These are phyloP conservation scores for Idaea straminata DNA, from an alignment of 2,888 invertebrate species.

Conservation along the genomic window DNA sequence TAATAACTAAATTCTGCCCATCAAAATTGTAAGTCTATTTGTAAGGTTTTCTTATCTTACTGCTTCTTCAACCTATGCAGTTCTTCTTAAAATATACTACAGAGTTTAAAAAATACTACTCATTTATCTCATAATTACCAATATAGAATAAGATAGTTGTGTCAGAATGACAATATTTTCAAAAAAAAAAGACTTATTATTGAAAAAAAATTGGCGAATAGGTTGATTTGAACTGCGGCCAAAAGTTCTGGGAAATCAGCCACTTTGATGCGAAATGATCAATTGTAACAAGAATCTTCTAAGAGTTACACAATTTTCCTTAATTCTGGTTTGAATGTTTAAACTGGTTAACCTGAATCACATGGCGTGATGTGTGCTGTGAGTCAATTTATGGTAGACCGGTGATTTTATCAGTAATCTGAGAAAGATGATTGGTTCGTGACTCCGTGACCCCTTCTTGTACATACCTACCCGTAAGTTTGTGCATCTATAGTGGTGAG, in stretches of 20 bases:
- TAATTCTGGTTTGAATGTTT: not conserved
- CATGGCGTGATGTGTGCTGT: not conserved
- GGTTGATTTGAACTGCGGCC: slow-evolving; percentile 1
- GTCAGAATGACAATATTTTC: not conserved
- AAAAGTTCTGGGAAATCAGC: slow-evolving; percentile 1
- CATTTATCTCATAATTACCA: no score
- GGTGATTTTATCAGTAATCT: not conserved
- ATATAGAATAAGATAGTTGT: no score
- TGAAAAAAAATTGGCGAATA: not conserved
- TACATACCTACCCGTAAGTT: not conserved
- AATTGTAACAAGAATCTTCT: not conserved
- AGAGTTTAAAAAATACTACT: no score
- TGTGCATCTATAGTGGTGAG: not conserved
- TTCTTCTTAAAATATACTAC: no score
- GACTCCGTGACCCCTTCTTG: not conserved
- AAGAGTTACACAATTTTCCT: not conserved
- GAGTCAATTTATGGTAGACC: not conserved
- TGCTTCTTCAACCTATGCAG: no score
- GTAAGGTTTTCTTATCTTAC: no score
- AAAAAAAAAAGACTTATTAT: not conserved
- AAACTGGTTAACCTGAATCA: not conserved
- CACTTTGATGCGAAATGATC: not conserved
- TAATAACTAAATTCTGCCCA: no score
- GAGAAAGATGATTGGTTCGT: not conserved
- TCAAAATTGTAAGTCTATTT: no score